These are phyloP conservation scores for Verasper variegatus DNA, from an alignment of 2,113 vertebrate genomes.

Conservation along the genomic window DNA sequence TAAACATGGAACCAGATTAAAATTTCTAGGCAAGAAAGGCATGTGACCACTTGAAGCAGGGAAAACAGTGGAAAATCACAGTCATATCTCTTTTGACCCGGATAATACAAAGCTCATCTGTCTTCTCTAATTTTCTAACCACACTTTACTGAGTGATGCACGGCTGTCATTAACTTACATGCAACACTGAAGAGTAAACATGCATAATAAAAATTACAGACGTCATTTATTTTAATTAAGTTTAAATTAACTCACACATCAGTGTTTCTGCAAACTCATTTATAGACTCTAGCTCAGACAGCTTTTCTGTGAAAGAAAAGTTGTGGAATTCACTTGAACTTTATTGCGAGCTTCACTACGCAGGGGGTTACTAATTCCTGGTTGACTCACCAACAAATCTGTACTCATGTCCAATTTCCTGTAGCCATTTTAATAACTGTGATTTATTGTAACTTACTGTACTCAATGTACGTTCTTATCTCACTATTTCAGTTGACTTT, in stretches of 20 bases:
- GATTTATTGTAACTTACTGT: background rate
- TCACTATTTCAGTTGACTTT: background rate
- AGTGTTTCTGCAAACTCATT: too few relatives aligned
- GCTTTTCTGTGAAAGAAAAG: too few relatives aligned
- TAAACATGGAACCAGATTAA: conserved; percentile 60
- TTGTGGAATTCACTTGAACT: too few relatives aligned
- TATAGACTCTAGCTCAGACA: too few relatives aligned
- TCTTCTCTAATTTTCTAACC: background rate
- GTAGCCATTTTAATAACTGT: background rate
- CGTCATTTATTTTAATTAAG: too few relatives aligned
- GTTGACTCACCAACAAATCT: too few relatives aligned
- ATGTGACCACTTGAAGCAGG: conserved; percentile 51
- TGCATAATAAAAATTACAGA: background rate
- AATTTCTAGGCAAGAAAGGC: conserved; percentile 54
- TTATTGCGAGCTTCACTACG: too few relatives aligned
- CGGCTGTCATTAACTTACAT: background rate
- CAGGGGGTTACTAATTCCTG: too few relatives aligned
- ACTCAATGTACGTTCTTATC: background rate
- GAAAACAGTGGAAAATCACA: conserved; percentile 62
- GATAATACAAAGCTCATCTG: background rate
- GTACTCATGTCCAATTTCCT: background rate
- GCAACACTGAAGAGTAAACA: conserved; percentile 22
- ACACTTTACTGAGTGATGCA: background rate
- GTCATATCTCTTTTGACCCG: conserved; percentile 21
- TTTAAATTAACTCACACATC: too few relatives aligned